Conservation (phyloP, 1,140 invertebrate species). For the Maconellicoccus hirsutus region DNA sequence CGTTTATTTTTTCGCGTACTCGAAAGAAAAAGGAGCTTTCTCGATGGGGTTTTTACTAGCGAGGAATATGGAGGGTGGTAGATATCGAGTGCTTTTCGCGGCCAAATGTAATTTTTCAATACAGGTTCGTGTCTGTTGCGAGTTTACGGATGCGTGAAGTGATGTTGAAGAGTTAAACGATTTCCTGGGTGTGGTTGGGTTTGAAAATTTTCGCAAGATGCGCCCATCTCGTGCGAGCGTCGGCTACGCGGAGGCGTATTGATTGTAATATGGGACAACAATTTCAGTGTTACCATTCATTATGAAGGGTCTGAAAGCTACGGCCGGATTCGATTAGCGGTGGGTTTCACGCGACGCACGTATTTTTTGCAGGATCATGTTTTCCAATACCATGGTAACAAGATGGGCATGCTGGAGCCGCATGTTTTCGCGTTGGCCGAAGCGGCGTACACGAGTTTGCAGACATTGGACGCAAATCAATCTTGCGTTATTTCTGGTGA, state of each 20-base stretch:
- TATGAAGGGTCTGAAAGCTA: background rate
- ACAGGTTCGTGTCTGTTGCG: background rate
- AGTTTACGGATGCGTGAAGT: background rate
- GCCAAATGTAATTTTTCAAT: no score
- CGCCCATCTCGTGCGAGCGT: background rate
- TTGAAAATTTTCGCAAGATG: background rate
- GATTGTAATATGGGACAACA: conserved; percentile 16
- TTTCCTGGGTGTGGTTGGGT: conserved; percentile 16
- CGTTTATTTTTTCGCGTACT: background rate
- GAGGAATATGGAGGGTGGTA: no score
- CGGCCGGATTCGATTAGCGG: background rate
- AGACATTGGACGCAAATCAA: conserved; percentile 52
- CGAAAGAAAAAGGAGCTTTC: background rate
- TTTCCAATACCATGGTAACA: conserved; percentile 63
- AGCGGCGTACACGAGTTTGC: conserved; percentile 65
- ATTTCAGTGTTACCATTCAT: conserved; percentile 8
- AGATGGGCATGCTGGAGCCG: conserved; percentile 67
- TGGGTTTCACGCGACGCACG: no score
- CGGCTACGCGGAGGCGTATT: background rate
- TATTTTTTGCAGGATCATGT: conserved; percentile 60
- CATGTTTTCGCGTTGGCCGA: conserved; percentile 85
- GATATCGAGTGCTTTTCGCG: no score
- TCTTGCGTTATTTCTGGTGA: conserved; percentile 96
- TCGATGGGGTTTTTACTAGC: no score
- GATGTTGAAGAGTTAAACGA: background rate